A percentile compares a stretch with the other conserved stretches of the same genome.
Conservation (phyloP, 2,888 invertebrate species). For the Patella pellucida region DNA sequence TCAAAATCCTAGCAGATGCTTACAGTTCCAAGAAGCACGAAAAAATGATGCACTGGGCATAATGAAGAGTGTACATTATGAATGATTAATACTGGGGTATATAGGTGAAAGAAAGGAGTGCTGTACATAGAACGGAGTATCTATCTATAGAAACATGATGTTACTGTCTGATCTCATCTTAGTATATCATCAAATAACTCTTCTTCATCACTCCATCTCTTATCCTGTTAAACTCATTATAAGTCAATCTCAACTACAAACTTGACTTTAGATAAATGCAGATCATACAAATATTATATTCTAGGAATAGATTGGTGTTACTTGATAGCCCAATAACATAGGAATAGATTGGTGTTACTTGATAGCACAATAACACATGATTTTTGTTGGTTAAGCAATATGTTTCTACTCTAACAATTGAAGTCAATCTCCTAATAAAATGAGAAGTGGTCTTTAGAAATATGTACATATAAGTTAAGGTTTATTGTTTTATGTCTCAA, state of each 20-base stretch:
- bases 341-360: background rate
- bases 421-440: too few relatives aligned
- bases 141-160: background rate
- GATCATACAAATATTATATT: background rate
- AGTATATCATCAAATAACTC: background rate
- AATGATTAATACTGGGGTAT: too few relatives aligned
- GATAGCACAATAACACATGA: too few relatives aligned
- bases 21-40: too few relatives aligned
- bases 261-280: background rate
- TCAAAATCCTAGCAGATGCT: background rate
- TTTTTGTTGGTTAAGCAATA: too few relatives aligned
- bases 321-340: background rate
- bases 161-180: background rate
- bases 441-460: too few relatives aligned
- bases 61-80: too few relatives aligned
- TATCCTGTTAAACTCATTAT: background rate
- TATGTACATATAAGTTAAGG: too few relatives aligned
- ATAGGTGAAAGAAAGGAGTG: background rate
- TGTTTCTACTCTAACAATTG: too few relatives aligned
- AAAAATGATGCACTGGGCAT: too few relatives aligned
- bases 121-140: background rate
- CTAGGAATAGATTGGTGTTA: background rate
- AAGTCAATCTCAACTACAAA: slow-evolving; percentile 1
- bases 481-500: too few relatives aligned
- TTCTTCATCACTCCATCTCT: background rate